Conservation (phyloP, 1,140 invertebrate species). For the Drosophila sp. region DNA sequence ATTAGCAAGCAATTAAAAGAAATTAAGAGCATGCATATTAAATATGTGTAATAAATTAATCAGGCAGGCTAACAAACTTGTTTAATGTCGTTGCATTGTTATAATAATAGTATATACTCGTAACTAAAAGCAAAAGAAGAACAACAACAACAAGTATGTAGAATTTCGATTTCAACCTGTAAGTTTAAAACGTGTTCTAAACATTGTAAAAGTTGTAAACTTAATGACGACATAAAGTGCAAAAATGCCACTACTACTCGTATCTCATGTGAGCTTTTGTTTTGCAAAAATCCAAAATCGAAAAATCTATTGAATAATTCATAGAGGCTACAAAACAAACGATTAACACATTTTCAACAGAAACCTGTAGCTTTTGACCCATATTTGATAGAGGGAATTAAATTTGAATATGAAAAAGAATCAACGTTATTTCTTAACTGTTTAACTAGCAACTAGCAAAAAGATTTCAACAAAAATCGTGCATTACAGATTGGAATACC, state of each 20-base stretch:
- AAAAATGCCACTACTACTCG: conserved; percentile 9
- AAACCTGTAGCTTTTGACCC: conserved; percentile 79
- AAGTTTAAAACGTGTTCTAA: conserved; percentile 37
- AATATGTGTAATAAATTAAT: background rate
- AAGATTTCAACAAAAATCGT: conserved; percentile 70
- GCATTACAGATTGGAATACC: conserved; percentile 54
- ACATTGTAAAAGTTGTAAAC: conserved; percentile 18
- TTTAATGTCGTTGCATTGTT: background rate
- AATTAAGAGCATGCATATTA: conserved; percentile 1
- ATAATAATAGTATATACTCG: background rate
- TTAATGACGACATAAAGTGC: conserved; percentile 16
- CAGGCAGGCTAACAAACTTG: conserved; percentile 9
- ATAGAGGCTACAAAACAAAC: conserved; percentile 45
- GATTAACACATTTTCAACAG: conserved; percentile 66
- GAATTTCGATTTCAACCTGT: conserved; percentile 36
- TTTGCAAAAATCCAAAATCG: conserved; percentile 27
- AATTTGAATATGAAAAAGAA: conserved; percentile 75
- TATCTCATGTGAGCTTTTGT: conserved; percentile 9
- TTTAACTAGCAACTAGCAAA: conserved; percentile 48
- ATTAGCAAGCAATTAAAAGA: background rate
- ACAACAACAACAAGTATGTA: background rate
- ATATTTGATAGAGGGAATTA: conserved; percentile 59
- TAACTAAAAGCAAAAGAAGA: background rate
- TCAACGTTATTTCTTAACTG: conserved; percentile 68
- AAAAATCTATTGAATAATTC: conserved; percentile 59